Conservation (phyloP, 2,888 invertebrate genomes). For the Fragum fragum region DNA sequence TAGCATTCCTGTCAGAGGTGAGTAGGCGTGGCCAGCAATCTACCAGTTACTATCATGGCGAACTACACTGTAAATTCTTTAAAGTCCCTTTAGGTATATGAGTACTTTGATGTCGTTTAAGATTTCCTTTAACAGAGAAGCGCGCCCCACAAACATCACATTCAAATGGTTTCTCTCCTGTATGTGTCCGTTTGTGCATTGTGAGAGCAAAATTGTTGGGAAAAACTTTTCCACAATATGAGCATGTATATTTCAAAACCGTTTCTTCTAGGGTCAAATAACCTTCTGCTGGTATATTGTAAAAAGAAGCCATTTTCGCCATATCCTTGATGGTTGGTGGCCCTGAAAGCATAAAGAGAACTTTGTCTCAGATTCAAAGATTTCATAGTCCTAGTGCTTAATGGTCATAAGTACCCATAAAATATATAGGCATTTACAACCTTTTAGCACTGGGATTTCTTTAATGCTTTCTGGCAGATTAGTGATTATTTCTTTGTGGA, state of each 20-base stretch:
- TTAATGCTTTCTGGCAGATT: too few species aligned
- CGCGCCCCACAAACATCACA: conserved; percentile 57
- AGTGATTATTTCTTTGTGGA: too few species aligned
- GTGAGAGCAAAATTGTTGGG: conserved; percentile 50
- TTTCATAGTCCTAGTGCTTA: background rate
- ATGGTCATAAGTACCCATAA: too few species aligned
- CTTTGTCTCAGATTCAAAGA: background rate
- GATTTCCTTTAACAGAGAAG: conserved; percentile 63
- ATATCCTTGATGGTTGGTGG: conserved; percentile 9
- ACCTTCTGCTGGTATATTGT: conserved; percentile 1
- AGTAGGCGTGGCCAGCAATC: too few species aligned
- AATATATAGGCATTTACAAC: too few species aligned
- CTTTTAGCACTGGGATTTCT: too few species aligned
- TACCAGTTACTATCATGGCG: too few species aligned
- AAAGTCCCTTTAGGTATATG: background rate
- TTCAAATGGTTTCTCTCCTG: conserved; percentile 62
- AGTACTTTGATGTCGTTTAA: conserved; percentile 47
- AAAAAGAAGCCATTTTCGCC: conserved; percentile 12
- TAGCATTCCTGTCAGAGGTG: too few species aligned
- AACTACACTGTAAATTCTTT: too few species aligned
- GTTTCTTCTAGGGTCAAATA: background rate
- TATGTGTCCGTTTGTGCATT: conserved; percentile 56
- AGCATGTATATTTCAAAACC: conserved; percentile 16
- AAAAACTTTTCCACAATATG: conserved; percentile 50
- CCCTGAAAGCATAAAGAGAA: conserved; percentile 28